Evolutionary conservation across 2,797 vertebrate species (phyloP).

Genomic region (Echeneis naucrates): DNA sequence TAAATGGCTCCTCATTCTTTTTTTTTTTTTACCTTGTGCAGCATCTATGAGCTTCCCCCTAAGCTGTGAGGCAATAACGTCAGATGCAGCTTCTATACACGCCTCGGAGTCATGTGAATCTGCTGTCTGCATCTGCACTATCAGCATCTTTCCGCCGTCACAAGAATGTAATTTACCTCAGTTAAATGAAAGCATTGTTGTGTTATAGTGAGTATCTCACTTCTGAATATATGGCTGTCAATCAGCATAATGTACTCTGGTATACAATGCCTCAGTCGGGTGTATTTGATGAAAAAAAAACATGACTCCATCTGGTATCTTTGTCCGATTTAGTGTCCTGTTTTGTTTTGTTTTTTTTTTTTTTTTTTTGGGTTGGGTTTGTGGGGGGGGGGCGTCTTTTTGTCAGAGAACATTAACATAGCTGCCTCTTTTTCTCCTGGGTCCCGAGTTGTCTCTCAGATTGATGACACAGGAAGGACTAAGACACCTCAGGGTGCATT

Average conservation of each 20-base stretch:
- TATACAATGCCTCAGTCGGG: constrained; percentile 46
- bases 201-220: constrained; percentile 48
- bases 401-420: constrained; percentile 45
- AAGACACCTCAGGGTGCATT: constrained; percentile 74
- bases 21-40: constrained; percentile 1
- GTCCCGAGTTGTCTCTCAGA: constrained; percentile 74
- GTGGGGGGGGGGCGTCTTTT: background rate
- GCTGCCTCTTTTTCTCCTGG: constrained; percentile 67
- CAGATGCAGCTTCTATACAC: constrained; percentile 31
- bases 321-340: constrained; percentile 49
- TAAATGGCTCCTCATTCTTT: constrained; percentile 37
- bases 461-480: constrained; percentile 74
- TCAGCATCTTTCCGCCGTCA: constrained; percentile 63
- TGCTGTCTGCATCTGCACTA: constrained; percentile 61
- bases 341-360: constrained; percentile 14
- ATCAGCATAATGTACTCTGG: constrained; percentile 42
- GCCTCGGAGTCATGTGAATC: constrained; percentile 43
- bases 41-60: constrained; percentile 28
- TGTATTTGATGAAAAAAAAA: constrained; percentile 49
- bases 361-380: too few species aligned
- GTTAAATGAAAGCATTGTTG: constrained; percentile 61
- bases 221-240: constrained; percentile 55
- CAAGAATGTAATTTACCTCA: constrained; percentile 56
- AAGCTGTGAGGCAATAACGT: constrained; percentile 35
- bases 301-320: constrained; percentile 41